Evolutionary conservation across 2,797 vertebrate genomes (phyloP).

Genomic region (Sphaeramia orbicularis): DNA sequence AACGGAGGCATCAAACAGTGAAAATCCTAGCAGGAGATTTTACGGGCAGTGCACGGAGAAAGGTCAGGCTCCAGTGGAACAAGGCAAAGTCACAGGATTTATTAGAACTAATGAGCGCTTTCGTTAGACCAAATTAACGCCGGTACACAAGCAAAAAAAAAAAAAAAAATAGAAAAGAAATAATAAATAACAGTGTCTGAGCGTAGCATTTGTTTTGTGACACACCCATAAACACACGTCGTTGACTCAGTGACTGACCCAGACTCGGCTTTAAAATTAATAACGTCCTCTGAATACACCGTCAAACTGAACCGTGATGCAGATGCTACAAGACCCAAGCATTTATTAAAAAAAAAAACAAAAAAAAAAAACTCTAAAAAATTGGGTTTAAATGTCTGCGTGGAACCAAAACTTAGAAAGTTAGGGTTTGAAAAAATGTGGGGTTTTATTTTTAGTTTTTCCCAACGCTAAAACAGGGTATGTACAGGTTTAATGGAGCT

Average conservation of each 20-base stretch:
- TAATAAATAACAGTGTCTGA: conserved; percentile 35
- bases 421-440: too few relatives aligned
- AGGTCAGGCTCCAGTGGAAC: conserved; percentile 91
- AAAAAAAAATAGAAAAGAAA: conserved; percentile 51
- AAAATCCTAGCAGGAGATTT: conserved; percentile 84
- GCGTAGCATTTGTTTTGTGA: conserved; percentile 47
- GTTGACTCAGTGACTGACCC: conserved; percentile 31
- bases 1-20: conserved; percentile 91
- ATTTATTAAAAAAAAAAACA: too few relatives aligned
- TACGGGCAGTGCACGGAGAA: conserved; percentile 86
- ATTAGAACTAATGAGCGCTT: conserved; percentile 91
- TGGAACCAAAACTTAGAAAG: background rate
- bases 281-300: conserved; percentile 35
- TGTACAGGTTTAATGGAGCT: too few relatives aligned
- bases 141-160: conserved; percentile 57
- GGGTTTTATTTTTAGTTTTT: too few relatives aligned
- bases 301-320: background rate
- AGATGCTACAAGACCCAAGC: background rate
- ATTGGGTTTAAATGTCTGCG: accelerated
- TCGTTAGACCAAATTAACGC: conserved; percentile 79
- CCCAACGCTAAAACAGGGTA: too few relatives aligned
- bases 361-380: too few relatives aligned
- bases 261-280: conserved; percentile 18
- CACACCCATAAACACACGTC: conserved; percentile 6
- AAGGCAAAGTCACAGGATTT: conserved; percentile 74